Percentiles rank a stretch among this genome's conserved stretches.
These are phyloP conservation scores for Sepioteuthis lessoniana DNA, from an alignment of 2,888 invertebrate species.

Conservation along the genomic window DNA sequence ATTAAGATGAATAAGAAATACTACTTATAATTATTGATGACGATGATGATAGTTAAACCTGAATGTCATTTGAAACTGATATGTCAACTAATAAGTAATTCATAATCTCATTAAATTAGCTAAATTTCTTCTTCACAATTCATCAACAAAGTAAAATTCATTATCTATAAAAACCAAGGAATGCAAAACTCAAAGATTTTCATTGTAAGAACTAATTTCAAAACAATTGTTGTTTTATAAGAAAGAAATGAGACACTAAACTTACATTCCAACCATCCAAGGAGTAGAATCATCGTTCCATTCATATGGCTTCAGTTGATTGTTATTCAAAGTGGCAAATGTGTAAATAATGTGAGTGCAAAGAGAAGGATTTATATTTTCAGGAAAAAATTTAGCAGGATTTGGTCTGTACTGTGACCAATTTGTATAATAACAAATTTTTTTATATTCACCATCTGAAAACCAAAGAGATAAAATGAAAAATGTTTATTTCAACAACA, in stretches of 20 bases:
- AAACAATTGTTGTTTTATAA: neutral
- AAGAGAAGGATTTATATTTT: slow-evolving; percentile 93
- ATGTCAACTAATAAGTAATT: neutral
- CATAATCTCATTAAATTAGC: neutral
- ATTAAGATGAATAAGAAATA: neutral
- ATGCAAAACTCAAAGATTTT: neutral
- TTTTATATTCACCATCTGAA: slow-evolving; percentile 45
- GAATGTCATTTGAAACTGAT: neutral
- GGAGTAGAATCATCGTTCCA: slow-evolving; percentile 84
- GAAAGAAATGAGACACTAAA: neutral
- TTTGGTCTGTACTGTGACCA: slow-evolving; percentile 97
- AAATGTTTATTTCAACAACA: too few relatives aligned
- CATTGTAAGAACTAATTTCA: neutral
- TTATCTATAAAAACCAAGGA: neutral
- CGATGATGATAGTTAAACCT: neutral
- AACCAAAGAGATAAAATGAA: neutral
- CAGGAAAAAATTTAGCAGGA: slow-evolving; percentile 91
- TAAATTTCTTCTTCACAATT: neutral
- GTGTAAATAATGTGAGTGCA: slow-evolving; percentile 97
- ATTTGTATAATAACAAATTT: slow-evolving; percentile 92
- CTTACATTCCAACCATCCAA: slow-evolving; percentile 55
- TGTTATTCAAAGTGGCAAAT: slow-evolving; percentile 98
- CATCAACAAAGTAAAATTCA: neutral
- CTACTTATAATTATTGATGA: neutral
- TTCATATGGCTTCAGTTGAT: slow-evolving; percentile 92